Percentiles rank a stretch among this genome's conserved stretches.
Evolutionary conservation across 2,888 invertebrate species (phyloP).

Genomic region (Chironomus riparius): DNA sequence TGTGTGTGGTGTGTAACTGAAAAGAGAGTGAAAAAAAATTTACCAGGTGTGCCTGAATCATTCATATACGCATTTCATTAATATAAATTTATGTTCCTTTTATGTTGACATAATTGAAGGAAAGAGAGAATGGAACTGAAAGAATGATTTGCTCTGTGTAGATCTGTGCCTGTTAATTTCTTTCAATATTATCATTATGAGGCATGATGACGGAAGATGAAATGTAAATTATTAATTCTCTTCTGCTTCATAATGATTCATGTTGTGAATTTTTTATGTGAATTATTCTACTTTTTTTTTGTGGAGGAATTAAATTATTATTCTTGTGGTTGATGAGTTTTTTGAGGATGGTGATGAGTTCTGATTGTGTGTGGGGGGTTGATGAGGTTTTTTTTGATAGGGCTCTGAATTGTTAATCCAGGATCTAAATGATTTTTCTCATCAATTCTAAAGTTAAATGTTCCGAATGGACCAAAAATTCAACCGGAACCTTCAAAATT

Average conservation of each 20-base stretch:
- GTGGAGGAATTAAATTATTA: background rate
- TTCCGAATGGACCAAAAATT: too few relatives aligned
- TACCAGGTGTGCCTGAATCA: slow-evolving; percentile 22
- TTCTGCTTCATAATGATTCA: too few relatives aligned
- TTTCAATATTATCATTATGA: background rate
- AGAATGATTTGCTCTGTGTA: background rate
- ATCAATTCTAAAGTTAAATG: too few relatives aligned
- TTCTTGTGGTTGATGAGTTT: too few relatives aligned
- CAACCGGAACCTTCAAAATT: too few relatives aligned
- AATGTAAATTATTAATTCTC: too few relatives aligned
- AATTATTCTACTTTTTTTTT: background rate
- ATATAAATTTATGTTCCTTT: slow-evolving; percentile 20
- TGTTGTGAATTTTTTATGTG: background rate
- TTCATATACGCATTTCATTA: slow-evolving; percentile 22
- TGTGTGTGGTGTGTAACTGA: background rate
- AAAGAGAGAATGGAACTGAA: background rate
- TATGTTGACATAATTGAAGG: slow-evolving; percentile 23
- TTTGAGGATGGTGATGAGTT: too few relatives aligned
- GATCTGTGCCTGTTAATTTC: background rate
- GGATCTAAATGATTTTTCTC: too few relatives aligned
- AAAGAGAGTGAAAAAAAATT: background rate
- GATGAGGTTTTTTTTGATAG: too few relatives aligned
- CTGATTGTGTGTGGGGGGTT: too few relatives aligned
- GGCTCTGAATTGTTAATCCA: too few relatives aligned
- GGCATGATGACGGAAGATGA: too few relatives aligned